Evolutionary conservation across 2,888 invertebrate species (phyloP), one percentile per base, ranked within the genome.

Genomic region (Diaprepes abbreviatus): DNA sequence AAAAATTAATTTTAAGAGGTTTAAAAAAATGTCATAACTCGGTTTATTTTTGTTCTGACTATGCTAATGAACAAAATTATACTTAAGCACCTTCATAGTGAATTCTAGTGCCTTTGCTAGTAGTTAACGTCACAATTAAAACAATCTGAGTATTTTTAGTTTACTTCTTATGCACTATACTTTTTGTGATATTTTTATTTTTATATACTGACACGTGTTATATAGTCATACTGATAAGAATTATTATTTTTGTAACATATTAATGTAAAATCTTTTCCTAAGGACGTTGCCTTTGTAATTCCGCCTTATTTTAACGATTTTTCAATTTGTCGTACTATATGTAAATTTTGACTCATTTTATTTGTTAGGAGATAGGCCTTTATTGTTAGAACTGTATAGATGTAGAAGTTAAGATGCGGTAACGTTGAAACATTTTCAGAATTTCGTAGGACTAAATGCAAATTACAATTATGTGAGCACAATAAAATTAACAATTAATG

Each of bases 121-220:
- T 24, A 24, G 24, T 4, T 17, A 21, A 6, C 6, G 3, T 12
- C 24, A n/a, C 17, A 17, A 45, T 50, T 31, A 12, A 31, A 38
- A 48, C 43, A 36, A 33, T 40, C 40, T 40, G 38, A 28, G 38
- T 54, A 54, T 63, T 63, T 50, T 52, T 54, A 54, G 35, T 64
- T 64, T 12, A 35, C 19, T 54, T 33, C 24, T 55, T 36, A 19
- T 16, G 55, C 55, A 64, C 64, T 64, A 62, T 43, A 38, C 19
- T 64, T 28, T 43, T 64, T 64, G 64, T 64, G 64, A 64, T 64
- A 64, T 31, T 54, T 21, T 64, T 54, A 54, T 19, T 54, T 31
- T 64, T 55, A 63, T 7, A 17, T 54, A 24, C 16, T 21, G 4
- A 45, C 45, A 21, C n/a, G n/a, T n/a, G n/a, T 38, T 38, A 14